phyloP scores from a whole-genome alignment of 2,797 vertebrate species.

The Falco rusticolus region DNA sequence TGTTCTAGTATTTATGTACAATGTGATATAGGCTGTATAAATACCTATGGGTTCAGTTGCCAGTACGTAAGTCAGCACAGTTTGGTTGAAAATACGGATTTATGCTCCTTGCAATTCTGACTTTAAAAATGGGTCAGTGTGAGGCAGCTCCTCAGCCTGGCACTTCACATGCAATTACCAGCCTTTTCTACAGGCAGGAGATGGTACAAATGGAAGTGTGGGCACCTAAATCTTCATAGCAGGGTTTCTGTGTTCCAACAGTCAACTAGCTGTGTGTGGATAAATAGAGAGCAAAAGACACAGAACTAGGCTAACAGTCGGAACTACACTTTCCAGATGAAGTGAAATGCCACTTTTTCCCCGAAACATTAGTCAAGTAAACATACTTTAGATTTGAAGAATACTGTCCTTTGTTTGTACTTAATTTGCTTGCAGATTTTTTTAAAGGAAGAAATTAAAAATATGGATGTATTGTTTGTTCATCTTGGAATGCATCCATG shows the following conservation, averaged over 20 bases:
- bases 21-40: neutral
- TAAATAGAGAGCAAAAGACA: neutral
- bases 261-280: neutral
- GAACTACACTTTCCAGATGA: neutral
- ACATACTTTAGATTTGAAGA: neutral
- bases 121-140: neutral
- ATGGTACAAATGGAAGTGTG: neutral
- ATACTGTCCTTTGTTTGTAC: neutral
- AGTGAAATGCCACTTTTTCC: neutral
- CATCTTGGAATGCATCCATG: neutral
- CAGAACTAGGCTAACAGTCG: neutral
- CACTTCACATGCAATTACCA: neutral
- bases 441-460: neutral
- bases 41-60: neutral
- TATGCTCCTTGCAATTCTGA: neutral
- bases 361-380: neutral
- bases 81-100: rapidly evolving
- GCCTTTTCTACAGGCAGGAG: neutral
- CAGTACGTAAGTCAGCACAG: neutral
- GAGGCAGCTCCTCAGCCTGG: neutral
- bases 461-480: neutral
- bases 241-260: neutral
- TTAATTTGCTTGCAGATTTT: neutral
- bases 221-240: neutral
- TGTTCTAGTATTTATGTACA: neutral